Conservation (phyloP, 2,113 vertebrate species). For the Oncorhynchus masou region DNA sequence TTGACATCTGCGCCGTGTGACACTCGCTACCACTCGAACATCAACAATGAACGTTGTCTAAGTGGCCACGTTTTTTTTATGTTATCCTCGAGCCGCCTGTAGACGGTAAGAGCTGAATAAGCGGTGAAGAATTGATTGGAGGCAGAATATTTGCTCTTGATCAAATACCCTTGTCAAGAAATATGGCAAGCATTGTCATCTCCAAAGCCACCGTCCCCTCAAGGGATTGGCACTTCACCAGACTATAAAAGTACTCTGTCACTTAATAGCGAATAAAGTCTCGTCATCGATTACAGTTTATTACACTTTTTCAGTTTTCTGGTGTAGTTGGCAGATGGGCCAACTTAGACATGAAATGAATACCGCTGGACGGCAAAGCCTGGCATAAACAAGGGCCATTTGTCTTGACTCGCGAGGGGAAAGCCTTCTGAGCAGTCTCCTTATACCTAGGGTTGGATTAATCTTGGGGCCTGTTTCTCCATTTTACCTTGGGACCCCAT, state of each 20-base stretch:
- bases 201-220: slow-evolving; percentile 50
- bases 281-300: slow-evolving; percentile 54
- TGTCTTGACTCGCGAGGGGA: slow-evolving; percentile 65
- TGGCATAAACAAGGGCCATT: slow-evolving; percentile 71
- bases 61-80: neutral
- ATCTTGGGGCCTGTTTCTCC: slow-evolving; percentile 59
- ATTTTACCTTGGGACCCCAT: slow-evolving; percentile 59
- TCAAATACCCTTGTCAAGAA: slow-evolving; percentile 74
- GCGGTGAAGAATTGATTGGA: slow-evolving; percentile 59
- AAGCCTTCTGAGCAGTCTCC: slow-evolving; percentile 57
- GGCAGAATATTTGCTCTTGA: slow-evolving; percentile 56
- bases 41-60: slow-evolving; percentile 26
- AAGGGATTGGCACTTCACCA: slow-evolving; percentile 61
- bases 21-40: slow-evolving; percentile 23
- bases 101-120: slow-evolving; percentile 40
- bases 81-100: neutral
- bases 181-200: slow-evolving; percentile 73
- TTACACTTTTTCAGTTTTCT: slow-evolving; percentile 37
- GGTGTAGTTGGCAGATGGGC: slow-evolving; percentile 47
- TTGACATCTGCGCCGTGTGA: slow-evolving; percentile 27
- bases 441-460: slow-evolving; percentile 67
- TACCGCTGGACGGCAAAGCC: slow-evolving; percentile 52
- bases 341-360: slow-evolving; percentile 50
- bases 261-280: slow-evolving; percentile 43
- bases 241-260: slow-evolving; percentile 61